phyloP scores from a whole-genome alignment of 2,797 vertebrate species.

The Saxicola maurus region DNA sequence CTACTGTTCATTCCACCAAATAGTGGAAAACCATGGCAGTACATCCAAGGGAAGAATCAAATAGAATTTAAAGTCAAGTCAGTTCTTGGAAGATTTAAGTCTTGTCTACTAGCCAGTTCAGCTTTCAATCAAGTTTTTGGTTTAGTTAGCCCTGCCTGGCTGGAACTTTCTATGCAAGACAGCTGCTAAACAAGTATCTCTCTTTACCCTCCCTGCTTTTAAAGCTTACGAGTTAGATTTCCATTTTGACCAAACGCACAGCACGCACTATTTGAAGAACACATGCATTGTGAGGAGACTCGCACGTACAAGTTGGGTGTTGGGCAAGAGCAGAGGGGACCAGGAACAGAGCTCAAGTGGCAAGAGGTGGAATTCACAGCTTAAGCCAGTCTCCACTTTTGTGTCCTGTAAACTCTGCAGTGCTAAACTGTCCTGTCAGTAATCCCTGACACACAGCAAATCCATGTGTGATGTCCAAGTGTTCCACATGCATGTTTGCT shows the following conservation, averaged over 20 bases:
- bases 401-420: background rate
- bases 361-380: background rate
- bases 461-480: accelerated
- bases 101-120: constrained; percentile 16
- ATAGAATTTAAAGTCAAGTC: background rate
- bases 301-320: accelerated
- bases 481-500: accelerated
- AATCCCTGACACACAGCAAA: background rate
- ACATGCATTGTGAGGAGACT: background rate
- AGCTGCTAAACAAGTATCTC: background rate
- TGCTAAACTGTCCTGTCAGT: background rate
- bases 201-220: background rate
- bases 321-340: background rate
- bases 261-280: background rate
- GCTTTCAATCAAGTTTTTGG: background rate
- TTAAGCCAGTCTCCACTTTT: background rate
- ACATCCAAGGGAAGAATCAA: constrained; percentile 2
- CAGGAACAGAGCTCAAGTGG: background rate
- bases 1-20: constrained; percentile 19
- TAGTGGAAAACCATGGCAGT: background rate
- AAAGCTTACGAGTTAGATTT: background rate
- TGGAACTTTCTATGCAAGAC: background rate
- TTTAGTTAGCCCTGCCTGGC: background rate
- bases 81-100: constrained; percentile 19
- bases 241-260: background rate